Conservation (phyloP, 2,797 vertebrate genomes). For the Carcharodon carcharias region DNA sequence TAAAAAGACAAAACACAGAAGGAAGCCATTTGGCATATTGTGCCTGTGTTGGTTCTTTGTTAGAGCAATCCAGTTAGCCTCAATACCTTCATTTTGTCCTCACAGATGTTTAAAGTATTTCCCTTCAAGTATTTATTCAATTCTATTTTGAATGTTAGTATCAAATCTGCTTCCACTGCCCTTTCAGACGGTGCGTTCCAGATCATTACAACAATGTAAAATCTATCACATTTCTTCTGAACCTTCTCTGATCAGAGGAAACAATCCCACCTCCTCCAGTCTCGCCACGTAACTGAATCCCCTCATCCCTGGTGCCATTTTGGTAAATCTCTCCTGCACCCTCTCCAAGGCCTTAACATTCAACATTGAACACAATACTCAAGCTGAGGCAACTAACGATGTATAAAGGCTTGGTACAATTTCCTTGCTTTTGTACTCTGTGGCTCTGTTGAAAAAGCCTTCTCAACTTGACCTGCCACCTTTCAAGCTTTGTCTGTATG, state of each 20-base stretch:
- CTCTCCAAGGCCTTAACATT: not conserved
- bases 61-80: not conserved
- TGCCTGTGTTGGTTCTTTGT: not conserved
- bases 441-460: not conserved
- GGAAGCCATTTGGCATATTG: not conserved
- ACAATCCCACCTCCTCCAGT: not conserved
- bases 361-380: not conserved
- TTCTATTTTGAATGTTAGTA: not conserved
- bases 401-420: not conserved
- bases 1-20: too few relatives aligned
- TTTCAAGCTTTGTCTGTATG: too few relatives aligned
- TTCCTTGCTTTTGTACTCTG: not conserved
- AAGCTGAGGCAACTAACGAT: not conserved
- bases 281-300: not conserved
- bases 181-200: not conserved
- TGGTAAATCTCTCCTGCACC: not conserved
- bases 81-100: not conserved
- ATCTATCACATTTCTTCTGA: not conserved
- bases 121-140: not conserved
- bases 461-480: too few relatives aligned
- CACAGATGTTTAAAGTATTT: not conserved
- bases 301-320: not conserved
- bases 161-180: not conserved
- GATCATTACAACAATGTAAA: not conserved
- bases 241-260: not conserved